phyloP scores from a whole-genome alignment of 2,113 vertebrate genomes.

The Salvator merianae region DNA sequence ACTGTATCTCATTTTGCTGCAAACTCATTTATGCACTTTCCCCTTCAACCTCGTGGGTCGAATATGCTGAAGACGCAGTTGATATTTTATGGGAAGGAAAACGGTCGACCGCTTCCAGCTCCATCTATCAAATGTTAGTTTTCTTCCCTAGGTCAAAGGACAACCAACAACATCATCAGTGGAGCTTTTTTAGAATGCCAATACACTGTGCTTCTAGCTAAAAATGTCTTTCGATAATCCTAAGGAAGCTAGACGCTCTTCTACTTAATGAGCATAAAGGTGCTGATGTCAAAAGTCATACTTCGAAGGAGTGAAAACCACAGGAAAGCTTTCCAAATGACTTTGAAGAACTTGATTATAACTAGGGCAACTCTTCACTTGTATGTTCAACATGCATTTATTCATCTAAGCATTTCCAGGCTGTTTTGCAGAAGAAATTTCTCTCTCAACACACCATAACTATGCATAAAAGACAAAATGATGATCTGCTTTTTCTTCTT shows the following conservation, averaged over 20 bases:
- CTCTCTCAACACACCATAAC: neutral
- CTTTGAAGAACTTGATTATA: neutral
- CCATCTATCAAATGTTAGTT: neutral
- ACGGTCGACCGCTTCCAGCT: neutral
- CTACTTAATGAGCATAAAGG: neutral
- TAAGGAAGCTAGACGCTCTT: neutral
- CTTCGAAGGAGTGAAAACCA: neutral
- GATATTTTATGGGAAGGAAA: neutral
- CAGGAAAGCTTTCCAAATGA: neutral
- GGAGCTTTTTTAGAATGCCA: neutral
- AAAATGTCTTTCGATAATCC: neutral
- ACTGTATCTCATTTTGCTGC: neutral
- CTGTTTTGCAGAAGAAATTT: neutral
- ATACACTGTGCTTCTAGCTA: neutral
- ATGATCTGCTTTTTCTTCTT: neutral
- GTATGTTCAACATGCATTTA: neutral
- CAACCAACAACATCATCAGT: neutral
- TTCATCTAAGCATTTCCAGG: neutral
- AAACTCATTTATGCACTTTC: neutral
- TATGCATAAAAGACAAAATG: neutral
- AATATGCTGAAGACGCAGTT: neutral
- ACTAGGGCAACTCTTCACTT: too few relatives aligned
- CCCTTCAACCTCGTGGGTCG: neutral
- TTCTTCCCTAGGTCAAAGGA: neutral
- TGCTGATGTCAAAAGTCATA: neutral